A percentile compares a stretch with the other conserved stretches of the same genome.
Evolutionary conservation across 1,140 invertebrate species (phyloP).

Genomic region (Zaprionus camerounensis): DNA sequence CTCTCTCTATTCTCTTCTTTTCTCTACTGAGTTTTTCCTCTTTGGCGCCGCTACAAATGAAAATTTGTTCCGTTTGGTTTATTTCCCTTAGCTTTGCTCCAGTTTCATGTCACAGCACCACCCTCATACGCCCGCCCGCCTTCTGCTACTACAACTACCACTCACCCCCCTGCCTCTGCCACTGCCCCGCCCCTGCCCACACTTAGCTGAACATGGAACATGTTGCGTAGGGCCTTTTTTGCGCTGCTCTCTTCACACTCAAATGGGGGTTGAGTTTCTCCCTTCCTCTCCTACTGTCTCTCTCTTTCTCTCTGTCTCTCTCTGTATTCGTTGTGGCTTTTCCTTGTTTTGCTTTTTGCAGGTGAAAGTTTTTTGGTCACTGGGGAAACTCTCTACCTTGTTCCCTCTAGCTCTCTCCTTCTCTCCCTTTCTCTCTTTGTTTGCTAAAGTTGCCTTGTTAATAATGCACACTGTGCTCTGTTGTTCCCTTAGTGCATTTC

Average conservation of each 20-base stretch:
- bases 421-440: background rate
- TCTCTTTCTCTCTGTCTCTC: background rate
- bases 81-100: conserved; percentile 60
- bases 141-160: background rate
- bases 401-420: background rate
- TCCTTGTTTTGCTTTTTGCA: conserved; percentile 35
- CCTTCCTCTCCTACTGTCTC: background rate
- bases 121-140: conserved; percentile 7
- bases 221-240: conserved; percentile 75
- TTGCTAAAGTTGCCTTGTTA: background rate
- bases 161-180: background rate
- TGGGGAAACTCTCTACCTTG: background rate
- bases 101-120: conserved; percentile 37
- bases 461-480: background rate
- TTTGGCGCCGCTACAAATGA: conserved; percentile 49
- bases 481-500: background rate
- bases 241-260: conserved; percentile 20
- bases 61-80: conserved; percentile 62
- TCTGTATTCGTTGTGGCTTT: conserved; percentile 15
- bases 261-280: conserved; percentile 55
- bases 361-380: conserved; percentile 28
- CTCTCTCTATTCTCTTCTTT: background rate
- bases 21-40: conserved; percentile 22
- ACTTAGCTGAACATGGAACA: conserved; percentile 70
- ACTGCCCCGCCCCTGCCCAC: background rate